Evolutionary conservation across 2,113 vertebrate genomes (phyloP).

Genomic region (Bombycilla garrulus): DNA sequence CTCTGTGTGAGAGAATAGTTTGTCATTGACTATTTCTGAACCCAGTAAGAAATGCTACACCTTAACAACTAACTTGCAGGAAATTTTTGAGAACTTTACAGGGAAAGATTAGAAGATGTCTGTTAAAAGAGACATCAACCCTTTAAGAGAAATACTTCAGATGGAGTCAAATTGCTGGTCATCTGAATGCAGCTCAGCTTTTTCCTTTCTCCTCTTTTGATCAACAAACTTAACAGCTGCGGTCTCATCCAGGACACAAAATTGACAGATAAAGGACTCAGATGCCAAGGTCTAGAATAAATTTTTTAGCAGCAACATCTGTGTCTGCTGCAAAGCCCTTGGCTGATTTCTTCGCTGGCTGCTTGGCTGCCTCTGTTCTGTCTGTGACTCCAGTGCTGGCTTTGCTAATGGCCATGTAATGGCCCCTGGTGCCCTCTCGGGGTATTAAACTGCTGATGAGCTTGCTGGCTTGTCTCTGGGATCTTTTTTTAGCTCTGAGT

Average conservation of each 20-base stretch:
- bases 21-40: neutral
- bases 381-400: slow-evolving; percentile 9
- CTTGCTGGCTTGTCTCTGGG: neutral
- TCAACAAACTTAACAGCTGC: slow-evolving; percentile 47
- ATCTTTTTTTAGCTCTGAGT: slow-evolving; percentile 1
- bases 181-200: neutral
- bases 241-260: neutral
- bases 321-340: slow-evolving; percentile 65
- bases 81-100: neutral
- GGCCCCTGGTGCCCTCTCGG: neutral
- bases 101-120: neutral
- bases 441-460: slow-evolving; percentile 36
- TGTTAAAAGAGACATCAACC: neutral
- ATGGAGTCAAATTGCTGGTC: neutral
- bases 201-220: neutral
- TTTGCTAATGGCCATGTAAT: slow-evolving; percentile 23
- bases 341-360: slow-evolving; percentile 56
- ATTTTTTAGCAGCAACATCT: slow-evolving; percentile 75
- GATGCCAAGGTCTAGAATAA: slow-evolving; percentile 62
- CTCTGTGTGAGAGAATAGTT: neutral
- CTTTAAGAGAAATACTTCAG: neutral
- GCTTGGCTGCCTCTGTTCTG: slow-evolving; percentile 8
- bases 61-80: neutral
- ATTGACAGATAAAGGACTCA: slow-evolving; percentile 56
- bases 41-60: neutral